These are phyloP conservation scores for Bathynomus jamesi DNA, from an alignment of 1,140 invertebrate species.

Conservation along the genomic window DNA sequence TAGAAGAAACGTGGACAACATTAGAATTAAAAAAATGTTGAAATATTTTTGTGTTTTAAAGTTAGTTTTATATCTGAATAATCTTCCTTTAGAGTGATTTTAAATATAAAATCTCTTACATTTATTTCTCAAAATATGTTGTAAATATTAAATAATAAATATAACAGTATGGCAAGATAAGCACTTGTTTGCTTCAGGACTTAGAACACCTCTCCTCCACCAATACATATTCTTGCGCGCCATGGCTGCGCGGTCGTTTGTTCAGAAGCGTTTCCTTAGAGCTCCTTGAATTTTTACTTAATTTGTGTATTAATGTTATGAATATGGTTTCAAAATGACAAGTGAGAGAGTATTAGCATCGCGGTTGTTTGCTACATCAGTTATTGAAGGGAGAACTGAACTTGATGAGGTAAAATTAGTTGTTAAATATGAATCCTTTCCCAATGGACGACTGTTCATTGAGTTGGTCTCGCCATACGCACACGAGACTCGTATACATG, in stretches of 20 bases:
- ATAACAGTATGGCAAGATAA: background rate
- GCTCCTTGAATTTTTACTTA: constrained; percentile 14
- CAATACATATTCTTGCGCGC: constrained; percentile 31
- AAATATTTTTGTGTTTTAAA: background rate
- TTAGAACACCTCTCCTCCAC: constrained; percentile 20
- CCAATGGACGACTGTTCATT: background rate
- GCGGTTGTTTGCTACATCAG: constrained; percentile 36
- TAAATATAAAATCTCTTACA: background rate
- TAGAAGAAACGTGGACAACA: background rate
- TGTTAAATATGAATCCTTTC: constrained; percentile 3
- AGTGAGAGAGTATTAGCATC: constrained; percentile 29
- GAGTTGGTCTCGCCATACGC: background rate
- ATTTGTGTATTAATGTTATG: constrained; percentile 19
- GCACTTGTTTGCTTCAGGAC: constrained; percentile 16
- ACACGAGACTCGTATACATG: background rate
- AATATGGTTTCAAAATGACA: constrained; percentile 37
- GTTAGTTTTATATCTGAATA: background rate
- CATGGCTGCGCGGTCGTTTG: constrained; percentile 36
- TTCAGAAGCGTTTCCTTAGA: constrained; percentile 10
- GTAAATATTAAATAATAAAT: background rate
- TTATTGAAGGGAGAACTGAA: constrained; percentile 33
- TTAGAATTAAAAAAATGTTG: background rate
- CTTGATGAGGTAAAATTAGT: constrained; percentile 34
- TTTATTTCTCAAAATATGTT: background rate
- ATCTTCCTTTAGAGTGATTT: background rate